Evolutionary conservation across 2,113 vertebrate species (phyloP).

Genomic region (Sula dactylatra): DNA sequence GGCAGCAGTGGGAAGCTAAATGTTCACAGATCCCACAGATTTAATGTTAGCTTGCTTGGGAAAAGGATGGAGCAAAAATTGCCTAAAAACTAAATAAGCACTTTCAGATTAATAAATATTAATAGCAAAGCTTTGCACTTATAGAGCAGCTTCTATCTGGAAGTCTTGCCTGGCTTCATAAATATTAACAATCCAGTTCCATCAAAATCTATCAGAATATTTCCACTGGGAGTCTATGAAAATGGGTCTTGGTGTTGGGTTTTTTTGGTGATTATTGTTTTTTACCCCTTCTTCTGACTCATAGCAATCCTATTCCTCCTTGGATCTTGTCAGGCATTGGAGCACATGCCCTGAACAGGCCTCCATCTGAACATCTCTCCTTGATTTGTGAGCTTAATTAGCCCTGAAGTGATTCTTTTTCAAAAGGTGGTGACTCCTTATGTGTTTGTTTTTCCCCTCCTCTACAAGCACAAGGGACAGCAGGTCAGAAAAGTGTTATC

Average conservation of each 20-base stretch:
- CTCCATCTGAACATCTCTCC: background rate
- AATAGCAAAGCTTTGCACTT: slow-evolving; percentile 33
- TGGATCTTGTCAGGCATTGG: background rate
- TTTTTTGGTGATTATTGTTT: background rate
- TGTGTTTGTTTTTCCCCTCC: background rate
- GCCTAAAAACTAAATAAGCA: slow-evolving; percentile 6
- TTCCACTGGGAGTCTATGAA: background rate
- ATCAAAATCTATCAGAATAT: slow-evolving; percentile 10
- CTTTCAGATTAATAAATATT: slow-evolving; percentile 54
- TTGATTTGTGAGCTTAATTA: background rate
- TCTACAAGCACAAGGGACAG: background rate
- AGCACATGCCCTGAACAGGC: background rate
- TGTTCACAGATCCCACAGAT: background rate
- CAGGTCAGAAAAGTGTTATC: background rate
- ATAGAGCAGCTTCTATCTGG: background rate
- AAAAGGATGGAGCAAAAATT: background rate
- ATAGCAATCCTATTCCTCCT: background rate
- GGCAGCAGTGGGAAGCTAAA: background rate
- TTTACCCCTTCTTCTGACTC: background rate
- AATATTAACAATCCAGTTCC: slow-evolving; percentile 46
- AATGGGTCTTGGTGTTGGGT: background rate
- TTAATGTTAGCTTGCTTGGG: slow-evolving; percentile 6
- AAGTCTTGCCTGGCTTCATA: slow-evolving; percentile 20
- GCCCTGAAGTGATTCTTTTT: background rate
- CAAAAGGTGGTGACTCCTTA: background rate